Evolutionary conservation across 1,140 invertebrate genomes (phyloP).

Genomic region (Pinna nobilis): DNA sequence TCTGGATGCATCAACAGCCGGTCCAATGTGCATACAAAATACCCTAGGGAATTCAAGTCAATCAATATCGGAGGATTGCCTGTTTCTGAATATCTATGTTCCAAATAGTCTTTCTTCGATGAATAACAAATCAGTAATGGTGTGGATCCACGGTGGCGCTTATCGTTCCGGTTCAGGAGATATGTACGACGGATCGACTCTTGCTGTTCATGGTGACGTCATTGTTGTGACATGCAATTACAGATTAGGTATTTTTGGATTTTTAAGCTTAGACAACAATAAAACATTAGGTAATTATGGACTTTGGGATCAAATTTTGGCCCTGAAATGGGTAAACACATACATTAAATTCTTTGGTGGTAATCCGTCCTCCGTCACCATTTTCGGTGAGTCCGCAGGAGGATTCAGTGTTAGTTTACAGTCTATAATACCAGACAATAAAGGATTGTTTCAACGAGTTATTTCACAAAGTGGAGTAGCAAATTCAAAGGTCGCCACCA

Average conservation of each 20-base stretch:
- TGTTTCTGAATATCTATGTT: too few relatives aligned
- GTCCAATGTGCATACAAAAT: too few relatives aligned
- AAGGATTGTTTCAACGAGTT: slow-evolving; percentile 87
- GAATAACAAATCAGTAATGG: too few relatives aligned
- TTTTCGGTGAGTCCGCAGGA: slow-evolving; percentile 88
- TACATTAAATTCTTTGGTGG: slow-evolving; percentile 79
- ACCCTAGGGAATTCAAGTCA: too few relatives aligned
- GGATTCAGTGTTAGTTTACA: slow-evolving; percentile 86
- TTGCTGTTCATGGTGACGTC: too few relatives aligned
- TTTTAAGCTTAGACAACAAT: slow-evolving; percentile 36
- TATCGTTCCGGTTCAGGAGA: too few relatives aligned
- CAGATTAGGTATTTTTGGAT: slow-evolving; percentile 80
- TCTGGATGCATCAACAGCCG: too few relatives aligned
- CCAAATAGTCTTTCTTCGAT: too few relatives aligned
- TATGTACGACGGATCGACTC: too few relatives aligned
- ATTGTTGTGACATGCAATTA: slow-evolving; percentile 96
- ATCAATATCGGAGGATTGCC: too few relatives aligned
- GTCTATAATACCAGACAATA: slow-evolving; percentile 71
- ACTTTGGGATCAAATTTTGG: slow-evolving; percentile 70
- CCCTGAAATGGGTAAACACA: slow-evolving; percentile 69
- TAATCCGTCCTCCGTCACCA: slow-evolving; percentile 74
- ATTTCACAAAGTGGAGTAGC: slow-evolving; percentile 3
- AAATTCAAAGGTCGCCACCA: background rate
- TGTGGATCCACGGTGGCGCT: too few relatives aligned
- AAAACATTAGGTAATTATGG: slow-evolving; percentile 70